phyloP scores from a whole-genome alignment of 2,113 vertebrate species.

The Xiphophorus maculatus region DNA sequence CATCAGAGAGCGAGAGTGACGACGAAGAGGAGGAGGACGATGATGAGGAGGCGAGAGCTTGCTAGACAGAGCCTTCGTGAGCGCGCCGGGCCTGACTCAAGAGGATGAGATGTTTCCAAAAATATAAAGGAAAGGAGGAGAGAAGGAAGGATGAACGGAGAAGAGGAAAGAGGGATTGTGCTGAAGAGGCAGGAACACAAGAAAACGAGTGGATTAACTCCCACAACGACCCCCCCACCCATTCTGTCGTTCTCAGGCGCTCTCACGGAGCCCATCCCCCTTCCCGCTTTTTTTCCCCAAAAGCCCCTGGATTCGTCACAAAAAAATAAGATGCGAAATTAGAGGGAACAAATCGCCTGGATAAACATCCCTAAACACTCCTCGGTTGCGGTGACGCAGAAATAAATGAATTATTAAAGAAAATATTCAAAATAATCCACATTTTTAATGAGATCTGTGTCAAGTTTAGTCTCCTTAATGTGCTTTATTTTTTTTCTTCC shows the following conservation, averaged over 20 bases:
- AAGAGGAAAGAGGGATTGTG: conserved; percentile 43
- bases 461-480: conserved; percentile 19
- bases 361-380: conserved; percentile 50
- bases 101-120: conserved; percentile 77
- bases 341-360: conserved; percentile 62
- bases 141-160: conserved; percentile 22
- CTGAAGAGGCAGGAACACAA: conserved; percentile 69
- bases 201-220: conserved; percentile 66
- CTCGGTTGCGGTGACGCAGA: conserved; percentile 14
- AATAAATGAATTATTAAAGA: conserved; percentile 19
- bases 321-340: conserved; percentile 59
- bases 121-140: conserved; percentile 58
- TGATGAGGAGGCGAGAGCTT: conserved; percentile 36
- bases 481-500: background rate
- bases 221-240: background rate
- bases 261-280: background rate
- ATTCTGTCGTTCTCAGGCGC: background rate
- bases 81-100: conserved; percentile 69
- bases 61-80: conserved; percentile 62
- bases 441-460: background rate
- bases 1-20: conserved; percentile 26
- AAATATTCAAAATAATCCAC: conserved; percentile 19
- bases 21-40: conserved; percentile 23
- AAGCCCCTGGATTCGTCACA: conserved; percentile 64
- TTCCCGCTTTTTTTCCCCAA: background rate